Base-by-base conservation (phyloP, 1,140 invertebrate genomes). In the Ostrea edulis region DNA sequence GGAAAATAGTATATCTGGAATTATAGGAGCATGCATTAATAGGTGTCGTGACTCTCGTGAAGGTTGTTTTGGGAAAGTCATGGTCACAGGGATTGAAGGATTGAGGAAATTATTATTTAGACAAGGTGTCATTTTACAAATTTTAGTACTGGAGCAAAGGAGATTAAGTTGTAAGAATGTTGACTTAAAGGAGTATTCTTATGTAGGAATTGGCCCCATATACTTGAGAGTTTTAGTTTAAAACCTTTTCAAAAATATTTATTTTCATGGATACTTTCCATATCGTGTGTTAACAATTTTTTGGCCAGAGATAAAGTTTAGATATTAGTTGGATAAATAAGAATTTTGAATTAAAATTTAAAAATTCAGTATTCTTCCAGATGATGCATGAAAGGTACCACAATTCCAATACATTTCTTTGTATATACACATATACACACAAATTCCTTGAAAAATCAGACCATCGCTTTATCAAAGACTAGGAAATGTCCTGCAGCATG, bases 301-400 rank as follows among this genome's bases (percentile, higher is more conserved):
- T 62, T 62, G 17, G 7, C 55, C 17, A 62, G 20, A 58, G 14
- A 17, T 0, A 58, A 58, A 58, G 5, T 17, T 20, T 62, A 20
- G 20, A 58, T 44, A 5, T 5, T 2, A 44, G 35, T 44, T 44
- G 35, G 35, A 44, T 44, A 44, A 44, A 44, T 44, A 44, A 5
- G 35, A 44, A 5, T 44, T 44, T 44, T 44, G 5, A 44, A n/a
- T n/a, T n/a, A n/a, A 44, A 44, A 12, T 55, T 17, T 62, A 62
- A 20, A 17, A 62, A 62, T 62, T 20, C 17, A 62, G 55, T 62
- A 62, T 62, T 62, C 55, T 62, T 62, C 4, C 55, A 62, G 55
- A 62, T 62, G 55, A 62, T 62, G 55, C 55, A 62, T 62, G 55
- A 62, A 62, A 62, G 55, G 55, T 62, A 62, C 55, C 14, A 17